Evolutionary conservation across 1,140 invertebrate genomes (phyloP), one percentile per base, ranked within the genome.

Genomic region (Drosophila elegans): DNA sequence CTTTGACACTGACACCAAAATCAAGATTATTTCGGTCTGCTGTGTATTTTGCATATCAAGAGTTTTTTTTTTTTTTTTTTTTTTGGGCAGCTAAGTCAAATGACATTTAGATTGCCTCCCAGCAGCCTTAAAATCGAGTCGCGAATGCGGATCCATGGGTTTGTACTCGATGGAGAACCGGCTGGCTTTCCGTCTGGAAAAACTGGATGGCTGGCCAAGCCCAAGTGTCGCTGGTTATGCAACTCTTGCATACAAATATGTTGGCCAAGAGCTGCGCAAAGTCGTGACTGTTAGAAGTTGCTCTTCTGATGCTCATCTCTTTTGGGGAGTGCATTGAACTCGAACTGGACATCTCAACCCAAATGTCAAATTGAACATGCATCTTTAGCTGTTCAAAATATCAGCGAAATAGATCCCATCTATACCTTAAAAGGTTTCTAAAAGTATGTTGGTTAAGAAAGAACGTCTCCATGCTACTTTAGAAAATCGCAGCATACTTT

Each of bases 1-100:
- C 46, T 74, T 78, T 90, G 86, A 76, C 85, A 85, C 80, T 89
- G 80, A 62, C 85, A 62, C 38, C 44, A 79, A 56, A 74, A 62
- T 38, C 57, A 38, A 61, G 10, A 55, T 21, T 49, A 55, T 5
- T 25, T 11, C 29, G 12, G 12, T 52, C 21, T 27, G 4, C 11
- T 59, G 36, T 63, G 34, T 32, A n/a, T 39, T 38, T 11, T 34
- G 59, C 60, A 27, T 49, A 36, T 27, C 55, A 5, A 60, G 13
- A 12, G 25, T 25, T 54, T 46, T 21, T 21, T 1, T 21, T 21
- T 21, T 21, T 21, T 21, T 21, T 21, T 21, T 21, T 21, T 21
- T 21, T 21, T 56, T 46, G 29, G 54, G 13, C 27, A 27, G 48
- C 11, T 38, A 53, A 39, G 11, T 12, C 42, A 27, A 67, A 34